Evolutionary conservation across 2,888 invertebrate genomes (phyloP).

Genomic region (Eristalinus sepulchralis): DNA sequence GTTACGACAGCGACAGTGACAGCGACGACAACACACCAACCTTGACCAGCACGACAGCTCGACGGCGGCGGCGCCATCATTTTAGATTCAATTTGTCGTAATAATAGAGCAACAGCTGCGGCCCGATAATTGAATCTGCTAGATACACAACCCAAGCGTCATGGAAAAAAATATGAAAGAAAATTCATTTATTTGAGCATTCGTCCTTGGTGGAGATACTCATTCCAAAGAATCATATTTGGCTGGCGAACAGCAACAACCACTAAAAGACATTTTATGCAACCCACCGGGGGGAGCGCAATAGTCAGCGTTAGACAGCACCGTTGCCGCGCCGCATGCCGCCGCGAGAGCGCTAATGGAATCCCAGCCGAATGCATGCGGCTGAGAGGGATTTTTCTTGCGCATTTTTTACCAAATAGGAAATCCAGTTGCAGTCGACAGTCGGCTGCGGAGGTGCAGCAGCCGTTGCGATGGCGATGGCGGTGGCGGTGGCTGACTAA

Average conservation of each 20-base stretch:
- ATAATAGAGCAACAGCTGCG: conserved; percentile 66
- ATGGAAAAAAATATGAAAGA: conserved; percentile 11
- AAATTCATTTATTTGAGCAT: conserved; percentile 43
- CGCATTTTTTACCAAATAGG: conserved; percentile 33
- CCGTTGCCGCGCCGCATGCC: too few species aligned
- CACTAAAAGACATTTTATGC: conserved; percentile 34
- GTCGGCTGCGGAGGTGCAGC: conserved; percentile 34
- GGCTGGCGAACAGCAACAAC: background rate
- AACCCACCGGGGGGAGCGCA: conserved; percentile 36
- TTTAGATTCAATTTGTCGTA: conserved; percentile 69
- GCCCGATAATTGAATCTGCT: conserved; percentile 57
- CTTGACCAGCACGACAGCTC: conserved; percentile 60
- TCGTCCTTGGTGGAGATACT: conserved; percentile 60
- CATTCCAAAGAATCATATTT: conserved; percentile 24
- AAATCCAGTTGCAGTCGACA: conserved; percentile 49
- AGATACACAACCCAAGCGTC: conserved; percentile 5
- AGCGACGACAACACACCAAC: conserved; percentile 28
- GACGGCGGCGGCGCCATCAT: conserved; percentile 67
- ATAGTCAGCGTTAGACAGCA: background rate
- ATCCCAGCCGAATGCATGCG: background rate
- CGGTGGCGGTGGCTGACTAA: conserved; percentile 58
- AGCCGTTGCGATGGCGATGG: background rate
- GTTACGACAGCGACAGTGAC: conserved; percentile 3
- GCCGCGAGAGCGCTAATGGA: conserved; percentile 19
- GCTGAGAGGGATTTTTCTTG: background rate